phyloP scores from a whole-genome alignment of 2,113 vertebrate genomes.

The Nipponia nippon region DNA sequence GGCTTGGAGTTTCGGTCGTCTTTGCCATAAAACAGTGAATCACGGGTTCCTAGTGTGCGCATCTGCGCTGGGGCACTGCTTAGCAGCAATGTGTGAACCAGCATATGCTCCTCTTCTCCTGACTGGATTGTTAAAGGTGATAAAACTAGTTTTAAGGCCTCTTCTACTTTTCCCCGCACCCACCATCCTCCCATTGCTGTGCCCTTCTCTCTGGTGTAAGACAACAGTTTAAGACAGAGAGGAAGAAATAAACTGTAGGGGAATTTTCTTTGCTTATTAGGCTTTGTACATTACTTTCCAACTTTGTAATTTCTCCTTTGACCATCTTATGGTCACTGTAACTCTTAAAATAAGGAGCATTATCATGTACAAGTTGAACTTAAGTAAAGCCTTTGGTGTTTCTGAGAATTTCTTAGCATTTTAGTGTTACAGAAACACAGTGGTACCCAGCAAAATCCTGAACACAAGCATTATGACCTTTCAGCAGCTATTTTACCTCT shows the following conservation, averaged over 20 bases:
- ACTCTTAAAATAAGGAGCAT: neutral
- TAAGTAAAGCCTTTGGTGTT: neutral
- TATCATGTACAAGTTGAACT: neutral
- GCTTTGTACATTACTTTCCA: neutral
- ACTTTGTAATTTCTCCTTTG: neutral
- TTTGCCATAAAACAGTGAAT: constrained; percentile 26
- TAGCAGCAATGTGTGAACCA: neutral
- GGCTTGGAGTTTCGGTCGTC: neutral
- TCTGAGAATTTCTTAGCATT: neutral
- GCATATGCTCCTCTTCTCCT: neutral
- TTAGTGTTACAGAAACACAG: neutral
- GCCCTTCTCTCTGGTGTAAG: neutral
- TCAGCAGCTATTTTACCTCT: neutral
- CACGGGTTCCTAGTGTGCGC: neutral
- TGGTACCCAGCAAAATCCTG: neutral
- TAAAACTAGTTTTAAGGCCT: neutral
- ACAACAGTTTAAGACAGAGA: neutral
- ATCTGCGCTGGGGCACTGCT: neutral
- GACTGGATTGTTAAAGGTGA: neutral
- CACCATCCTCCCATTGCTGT: neutral
- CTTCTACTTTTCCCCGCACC: neutral
- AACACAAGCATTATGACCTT: neutral
- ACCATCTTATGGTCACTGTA: neutral
- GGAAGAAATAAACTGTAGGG: neutral
- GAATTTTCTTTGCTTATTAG: neutral